These are phyloP conservation scores for Seira ritae DNA, from an alignment of 2,888 invertebrate genomes.

Conservation along the genomic window DNA sequence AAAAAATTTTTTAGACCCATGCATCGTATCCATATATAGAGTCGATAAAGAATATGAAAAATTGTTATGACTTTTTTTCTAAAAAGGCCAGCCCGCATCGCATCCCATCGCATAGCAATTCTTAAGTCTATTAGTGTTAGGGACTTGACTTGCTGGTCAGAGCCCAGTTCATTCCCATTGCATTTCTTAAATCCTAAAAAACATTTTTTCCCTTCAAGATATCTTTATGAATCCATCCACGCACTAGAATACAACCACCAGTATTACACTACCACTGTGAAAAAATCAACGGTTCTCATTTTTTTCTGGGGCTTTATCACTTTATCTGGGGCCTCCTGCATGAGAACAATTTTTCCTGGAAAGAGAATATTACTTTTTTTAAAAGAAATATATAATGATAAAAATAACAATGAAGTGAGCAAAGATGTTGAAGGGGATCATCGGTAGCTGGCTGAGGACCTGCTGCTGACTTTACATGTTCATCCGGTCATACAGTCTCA, in stretches of 20 bases:
- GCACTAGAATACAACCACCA: conserved; percentile 5
- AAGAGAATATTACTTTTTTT: conserved; percentile 30
- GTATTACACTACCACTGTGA: neutral
- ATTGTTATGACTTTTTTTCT: neutral
- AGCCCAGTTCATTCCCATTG: neutral
- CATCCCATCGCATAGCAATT: neutral
- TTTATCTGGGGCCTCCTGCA: conserved; percentile 30
- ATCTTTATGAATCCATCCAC: neutral
- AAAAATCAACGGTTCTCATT: conserved; percentile 5
- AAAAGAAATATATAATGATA: conserved; percentile 26
- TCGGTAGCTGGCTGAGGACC: conserved; percentile 43
- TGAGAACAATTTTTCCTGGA: conserved; percentile 2
- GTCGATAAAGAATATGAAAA: neutral
- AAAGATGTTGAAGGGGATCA: conserved; percentile 39
- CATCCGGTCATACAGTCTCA: neutral
- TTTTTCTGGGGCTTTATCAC: conserved; percentile 43
- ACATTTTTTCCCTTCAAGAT: neutral
- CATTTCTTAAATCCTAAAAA: neutral
- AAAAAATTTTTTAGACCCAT: too few relatives aligned
- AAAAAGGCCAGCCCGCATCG: neutral
- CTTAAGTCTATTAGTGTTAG: conserved; percentile 2
- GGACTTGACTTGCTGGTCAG: neutral
- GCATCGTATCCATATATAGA: too few relatives aligned
- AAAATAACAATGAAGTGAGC: conserved; percentile 33
- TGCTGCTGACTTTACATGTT: conserved; percentile 48